These are phyloP conservation scores for Lateolabrax maculatus DNA, from an alignment of 2,797 vertebrate genomes.

Conservation along the genomic window DNA sequence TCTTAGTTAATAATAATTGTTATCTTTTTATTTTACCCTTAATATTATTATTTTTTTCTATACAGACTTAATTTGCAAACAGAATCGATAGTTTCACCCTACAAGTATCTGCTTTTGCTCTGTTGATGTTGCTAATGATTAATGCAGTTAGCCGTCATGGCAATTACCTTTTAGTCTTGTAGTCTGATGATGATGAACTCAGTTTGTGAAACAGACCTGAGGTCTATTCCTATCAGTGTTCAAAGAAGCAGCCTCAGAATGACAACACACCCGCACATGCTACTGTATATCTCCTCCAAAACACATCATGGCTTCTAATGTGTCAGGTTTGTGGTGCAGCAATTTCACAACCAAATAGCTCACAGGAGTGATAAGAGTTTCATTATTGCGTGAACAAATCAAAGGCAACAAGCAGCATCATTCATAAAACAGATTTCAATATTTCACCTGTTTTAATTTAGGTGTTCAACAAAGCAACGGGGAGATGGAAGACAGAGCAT, in stretches of 20 bases:
- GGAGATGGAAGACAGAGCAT: conserved; percentile 72
- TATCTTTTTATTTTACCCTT: conserved; percentile 25
- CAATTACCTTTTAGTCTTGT: conserved; percentile 62
- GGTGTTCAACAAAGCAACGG: conserved; percentile 78
- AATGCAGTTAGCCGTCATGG: conserved; percentile 54
- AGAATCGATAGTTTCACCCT: conserved; percentile 18
- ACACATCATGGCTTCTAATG: conserved; percentile 82
- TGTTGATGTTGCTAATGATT: conserved; percentile 45
- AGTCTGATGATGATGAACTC: conserved; percentile 61
- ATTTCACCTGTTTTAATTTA: conserved; percentile 85
- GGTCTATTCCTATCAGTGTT: conserved; percentile 69
- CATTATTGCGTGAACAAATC: conserved; percentile 85
- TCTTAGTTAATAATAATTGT: conserved; percentile 18
- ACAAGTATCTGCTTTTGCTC: conserved; percentile 34
- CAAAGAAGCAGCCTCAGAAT: conserved; percentile 66
- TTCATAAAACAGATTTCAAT: conserved; percentile 83
- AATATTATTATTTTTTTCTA: conserved; percentile 3
- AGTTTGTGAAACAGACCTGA: conserved; percentile 58
- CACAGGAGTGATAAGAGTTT: conserved; percentile 82
- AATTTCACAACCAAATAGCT: conserved; percentile 86
- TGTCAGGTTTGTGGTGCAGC: conserved; percentile 77
- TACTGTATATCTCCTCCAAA: conserved; percentile 74
- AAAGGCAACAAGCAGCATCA: conserved; percentile 83
- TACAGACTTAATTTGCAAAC: not conserved
- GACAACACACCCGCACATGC: conserved; percentile 70